Conservation (phyloP, 2,797 vertebrate genomes). For the Sebastes dallii region DNA sequence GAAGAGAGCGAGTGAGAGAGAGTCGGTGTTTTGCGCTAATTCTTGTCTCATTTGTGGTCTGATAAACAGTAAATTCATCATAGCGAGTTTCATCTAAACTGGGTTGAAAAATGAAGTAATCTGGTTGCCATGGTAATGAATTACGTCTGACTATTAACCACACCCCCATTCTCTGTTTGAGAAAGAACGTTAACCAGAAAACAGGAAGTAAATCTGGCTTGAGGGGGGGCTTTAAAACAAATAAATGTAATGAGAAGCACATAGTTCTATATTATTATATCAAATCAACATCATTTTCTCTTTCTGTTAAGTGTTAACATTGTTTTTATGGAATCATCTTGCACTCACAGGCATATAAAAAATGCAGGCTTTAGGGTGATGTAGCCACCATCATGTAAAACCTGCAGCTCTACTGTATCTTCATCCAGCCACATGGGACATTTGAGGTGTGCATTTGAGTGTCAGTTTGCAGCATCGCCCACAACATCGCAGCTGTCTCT, state of each 20-base stretch:
- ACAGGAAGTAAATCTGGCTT: fast-evolving
- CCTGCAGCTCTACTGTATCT: not conserved
- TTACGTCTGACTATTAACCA: too few relatives aligned
- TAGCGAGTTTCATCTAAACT: too few relatives aligned
- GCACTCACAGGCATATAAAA: fast-evolving
- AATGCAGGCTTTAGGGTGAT: not conserved
- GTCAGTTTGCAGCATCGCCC: conserved; percentile 26
- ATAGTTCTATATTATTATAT: not conserved
- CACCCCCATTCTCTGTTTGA: too few relatives aligned
- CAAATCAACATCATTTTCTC: not conserved
- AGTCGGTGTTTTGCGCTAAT: too few relatives aligned
- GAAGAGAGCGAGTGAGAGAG: too few relatives aligned
- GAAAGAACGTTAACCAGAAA: too few relatives aligned
- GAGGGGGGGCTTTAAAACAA: too few relatives aligned
- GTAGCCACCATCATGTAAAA: not conserved
- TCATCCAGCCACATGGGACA: not conserved
- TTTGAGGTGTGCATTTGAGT: not conserved
- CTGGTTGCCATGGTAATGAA: too few relatives aligned
- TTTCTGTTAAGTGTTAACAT: not conserved
- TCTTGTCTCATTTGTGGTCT: too few relatives aligned
- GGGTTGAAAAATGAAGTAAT: too few relatives aligned
- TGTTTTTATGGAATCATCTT: not conserved
- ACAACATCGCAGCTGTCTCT: conserved; percentile 9
- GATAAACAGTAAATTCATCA: too few relatives aligned
- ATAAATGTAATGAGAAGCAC: not conserved